A percentile compares a stretch with the other conserved stretches of the same genome.
Conservation (phyloP, 1,140 invertebrate genomes). For the Heliconius nattereri region DNA sequence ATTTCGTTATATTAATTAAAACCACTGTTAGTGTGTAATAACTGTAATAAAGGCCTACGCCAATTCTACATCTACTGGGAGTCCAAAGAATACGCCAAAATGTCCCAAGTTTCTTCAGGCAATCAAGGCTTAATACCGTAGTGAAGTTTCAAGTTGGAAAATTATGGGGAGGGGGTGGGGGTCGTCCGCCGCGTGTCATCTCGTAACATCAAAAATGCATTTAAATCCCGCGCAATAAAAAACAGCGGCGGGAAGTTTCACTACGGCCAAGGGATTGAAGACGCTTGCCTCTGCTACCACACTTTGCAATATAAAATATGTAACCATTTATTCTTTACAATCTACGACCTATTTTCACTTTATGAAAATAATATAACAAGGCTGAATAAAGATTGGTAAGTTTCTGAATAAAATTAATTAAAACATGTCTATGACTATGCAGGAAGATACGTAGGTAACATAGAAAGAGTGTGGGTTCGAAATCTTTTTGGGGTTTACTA, state of each 20-base stretch:
- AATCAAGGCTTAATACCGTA: conserved; percentile 81
- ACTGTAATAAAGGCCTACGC: conserved; percentile 73
- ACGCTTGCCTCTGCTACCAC: conserved; percentile 60
- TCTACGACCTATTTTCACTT: conserved; percentile 50
- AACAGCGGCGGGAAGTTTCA: conserved; percentile 78
- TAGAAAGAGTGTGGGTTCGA: no score
- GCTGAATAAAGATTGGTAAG: not conserved
- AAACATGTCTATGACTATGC: not conserved
- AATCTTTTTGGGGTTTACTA: no score
- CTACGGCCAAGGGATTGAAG: conserved; percentile 72
- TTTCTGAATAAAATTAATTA: not conserved
- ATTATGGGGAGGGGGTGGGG: conserved; percentile 73
- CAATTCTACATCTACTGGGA: conserved; percentile 73
- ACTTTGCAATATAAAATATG: conserved; percentile 67
- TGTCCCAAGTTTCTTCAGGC: conserved; percentile 80
- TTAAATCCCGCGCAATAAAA: conserved; percentile 81
- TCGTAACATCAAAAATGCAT: conserved; percentile 82
- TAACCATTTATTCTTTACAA: conserved; percentile 57
- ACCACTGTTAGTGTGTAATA: conserved; percentile 70
- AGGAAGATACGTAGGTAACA: not conserved
- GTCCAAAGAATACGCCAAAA: conserved; percentile 79
- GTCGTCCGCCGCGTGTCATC: conserved; percentile 78
- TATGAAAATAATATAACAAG: not conserved
- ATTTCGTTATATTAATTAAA: conserved; percentile 65
- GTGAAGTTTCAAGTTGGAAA: conserved; percentile 79